Evolutionary conservation across 2,888 invertebrate species (phyloP).

Genomic region (Idaea aversata): DNA sequence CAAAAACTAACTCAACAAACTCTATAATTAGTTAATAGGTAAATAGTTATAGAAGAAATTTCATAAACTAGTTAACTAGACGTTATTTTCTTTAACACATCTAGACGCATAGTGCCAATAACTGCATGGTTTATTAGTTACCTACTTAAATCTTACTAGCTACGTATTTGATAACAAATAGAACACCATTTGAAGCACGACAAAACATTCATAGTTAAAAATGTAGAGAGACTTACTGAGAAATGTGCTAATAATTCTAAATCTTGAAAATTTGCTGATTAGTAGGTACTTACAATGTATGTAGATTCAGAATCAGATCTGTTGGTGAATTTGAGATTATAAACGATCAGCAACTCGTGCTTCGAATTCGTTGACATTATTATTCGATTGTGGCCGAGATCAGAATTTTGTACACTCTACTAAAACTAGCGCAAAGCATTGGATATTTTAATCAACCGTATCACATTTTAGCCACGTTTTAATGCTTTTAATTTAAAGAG

Average conservation of each 20-base stretch:
- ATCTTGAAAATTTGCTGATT: slow-evolving; percentile 66
- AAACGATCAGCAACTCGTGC: slow-evolving; percentile 45
- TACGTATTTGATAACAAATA: slow-evolving; percentile 81
- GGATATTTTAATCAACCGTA: slow-evolving; percentile 59
- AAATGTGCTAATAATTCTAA: slow-evolving; percentile 81
- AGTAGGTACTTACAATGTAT: slow-evolving; percentile 35
- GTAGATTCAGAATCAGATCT: slow-evolving; percentile 75
- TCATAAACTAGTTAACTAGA: slow-evolving; percentile 17
- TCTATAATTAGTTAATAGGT: slow-evolving; percentile 43
- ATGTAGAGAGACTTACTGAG: slow-evolving; percentile 81
- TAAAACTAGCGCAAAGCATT: slow-evolving; percentile 70
- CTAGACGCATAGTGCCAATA: slow-evolving; percentile 76
- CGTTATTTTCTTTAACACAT: slow-evolving; percentile 22
- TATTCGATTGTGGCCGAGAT: slow-evolving; percentile 74
- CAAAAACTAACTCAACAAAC: slow-evolving; percentile 45
- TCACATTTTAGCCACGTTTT: slow-evolving; percentile 71
- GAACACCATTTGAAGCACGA: slow-evolving; percentile 82
- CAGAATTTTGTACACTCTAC: slow-evolving; percentile 59
- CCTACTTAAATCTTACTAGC: slow-evolving; percentile 77
- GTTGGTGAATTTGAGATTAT: slow-evolving; percentile 61
- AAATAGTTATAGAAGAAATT: slow-evolving; percentile 8
- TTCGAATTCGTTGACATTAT: slow-evolving; percentile 70
- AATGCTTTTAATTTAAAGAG: slow-evolving; percentile 36
- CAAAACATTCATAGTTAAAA: slow-evolving; percentile 82
- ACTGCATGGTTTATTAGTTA: slow-evolving; percentile 66